These are phyloP conservation scores for Lomographa bimaculata DNA, from an alignment of 2,888 invertebrate species.

Conservation along the genomic window DNA sequence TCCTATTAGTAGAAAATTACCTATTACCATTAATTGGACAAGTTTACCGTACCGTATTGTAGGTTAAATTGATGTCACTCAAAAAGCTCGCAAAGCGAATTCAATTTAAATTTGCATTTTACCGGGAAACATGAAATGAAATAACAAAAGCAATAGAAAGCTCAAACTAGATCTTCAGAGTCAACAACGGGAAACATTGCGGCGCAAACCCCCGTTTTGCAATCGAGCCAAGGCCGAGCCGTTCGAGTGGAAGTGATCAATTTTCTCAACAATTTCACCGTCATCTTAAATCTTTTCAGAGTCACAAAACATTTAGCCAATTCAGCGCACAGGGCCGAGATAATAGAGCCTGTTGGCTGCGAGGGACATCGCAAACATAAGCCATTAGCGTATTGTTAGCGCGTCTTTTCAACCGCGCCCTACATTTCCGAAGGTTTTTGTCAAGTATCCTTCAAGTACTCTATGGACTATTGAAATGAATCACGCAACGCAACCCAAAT, in stretches of 20 bases:
- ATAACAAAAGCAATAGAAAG: no score
- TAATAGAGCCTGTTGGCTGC: constrained; percentile 76
- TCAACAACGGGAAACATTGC: constrained; percentile 16
- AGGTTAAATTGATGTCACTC: no score
- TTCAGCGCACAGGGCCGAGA: constrained; percentile 74
- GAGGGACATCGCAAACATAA: constrained; percentile 78
- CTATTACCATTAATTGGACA: no score
- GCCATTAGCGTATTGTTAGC: constrained; percentile 79
- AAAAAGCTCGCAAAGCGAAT: no score
- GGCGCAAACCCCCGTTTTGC: constrained; percentile 33
- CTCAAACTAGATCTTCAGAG: not conserved
- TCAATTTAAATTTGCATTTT: no score
- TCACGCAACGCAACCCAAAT: constrained; percentile 23
- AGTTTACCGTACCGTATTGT: no score
- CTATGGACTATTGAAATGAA: constrained; percentile 25
- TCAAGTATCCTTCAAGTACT: constrained; percentile 51
- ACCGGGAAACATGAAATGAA: no score
- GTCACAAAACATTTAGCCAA: constrained; percentile 81
- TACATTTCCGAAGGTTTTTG: constrained; percentile 54
- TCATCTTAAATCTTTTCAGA: constrained; percentile 79
- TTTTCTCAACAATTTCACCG: constrained; percentile 81
- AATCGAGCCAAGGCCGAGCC: constrained; percentile 58
- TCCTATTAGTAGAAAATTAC: no score
- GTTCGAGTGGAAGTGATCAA: constrained; percentile 77
- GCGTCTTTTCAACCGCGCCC: constrained; percentile 63